A percentile compares a stretch with the other conserved stretches of the same genome.
Evolutionary conservation across 2,888 invertebrate genomes (phyloP).

Genomic region (Adineta ricciae): DNA sequence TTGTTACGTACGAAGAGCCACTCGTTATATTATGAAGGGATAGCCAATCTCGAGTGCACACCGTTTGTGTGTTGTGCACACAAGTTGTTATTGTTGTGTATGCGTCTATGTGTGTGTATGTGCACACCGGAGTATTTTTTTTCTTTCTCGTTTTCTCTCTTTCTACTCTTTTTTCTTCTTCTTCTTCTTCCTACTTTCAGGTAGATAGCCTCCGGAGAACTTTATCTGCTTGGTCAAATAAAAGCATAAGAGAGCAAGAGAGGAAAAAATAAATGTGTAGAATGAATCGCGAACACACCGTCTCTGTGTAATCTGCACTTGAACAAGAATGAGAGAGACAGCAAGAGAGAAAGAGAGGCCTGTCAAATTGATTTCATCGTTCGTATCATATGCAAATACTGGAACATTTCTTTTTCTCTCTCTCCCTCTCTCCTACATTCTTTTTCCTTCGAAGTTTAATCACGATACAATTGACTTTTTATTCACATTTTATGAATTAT

Average conservation of each 20-base stretch:
- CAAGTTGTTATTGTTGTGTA: conserved; percentile 13
- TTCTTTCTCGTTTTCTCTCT: not conserved
- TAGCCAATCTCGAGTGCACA: conserved; percentile 9
- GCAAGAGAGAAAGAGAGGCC: not conserved
- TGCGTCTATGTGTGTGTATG: not conserved
- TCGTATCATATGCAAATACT: conserved; percentile 9
- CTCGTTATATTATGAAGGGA: not conserved
- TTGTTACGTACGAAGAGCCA: conserved; percentile 15
- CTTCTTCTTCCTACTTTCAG: not conserved
- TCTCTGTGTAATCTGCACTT: conserved; percentile 9
- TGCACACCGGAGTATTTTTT: not conserved
- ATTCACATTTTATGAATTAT: conserved; percentile 13
- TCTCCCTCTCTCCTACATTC: not conserved
- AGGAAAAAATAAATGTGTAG: not conserved
- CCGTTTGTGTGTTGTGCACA: conserved; percentile 13
- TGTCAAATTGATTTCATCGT: conserved; percentile 15
- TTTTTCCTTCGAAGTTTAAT: not conserved
- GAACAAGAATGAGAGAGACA: not conserved
- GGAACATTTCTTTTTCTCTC: not conserved
- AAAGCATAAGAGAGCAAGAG: not conserved
- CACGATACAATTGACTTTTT: not conserved
- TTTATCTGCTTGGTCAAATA: conserved; percentile 9
- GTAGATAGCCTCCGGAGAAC: conserved; percentile 10
- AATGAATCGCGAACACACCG: not conserved
- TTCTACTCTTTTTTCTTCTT: conserved; percentile 2